Percentiles rank a stretch among this genome's conserved stretches.
These are phyloP conservation scores for Morone saxatilis DNA, from an alignment of 2,113 vertebrate species.

Conservation along the genomic window DNA sequence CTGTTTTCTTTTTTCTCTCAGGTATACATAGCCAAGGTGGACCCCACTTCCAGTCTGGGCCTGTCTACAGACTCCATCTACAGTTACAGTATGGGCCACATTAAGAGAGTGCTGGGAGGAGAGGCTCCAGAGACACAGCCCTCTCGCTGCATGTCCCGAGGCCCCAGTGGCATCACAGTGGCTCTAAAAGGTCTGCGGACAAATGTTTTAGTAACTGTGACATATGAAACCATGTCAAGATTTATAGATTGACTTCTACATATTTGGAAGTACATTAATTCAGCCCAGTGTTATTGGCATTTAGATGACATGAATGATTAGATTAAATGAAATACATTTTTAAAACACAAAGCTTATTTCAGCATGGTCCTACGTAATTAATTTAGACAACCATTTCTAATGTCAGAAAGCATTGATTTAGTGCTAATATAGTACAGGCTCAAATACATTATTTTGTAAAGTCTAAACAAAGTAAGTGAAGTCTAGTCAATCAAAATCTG, in stretches of 20 bases:
- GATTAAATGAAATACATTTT: not conserved
- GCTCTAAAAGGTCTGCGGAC: slow-evolving; percentile 91
- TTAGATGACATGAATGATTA: not conserved
- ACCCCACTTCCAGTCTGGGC: slow-evolving; percentile 92
- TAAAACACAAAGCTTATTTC: not conserved
- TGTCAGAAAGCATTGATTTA: not conserved
- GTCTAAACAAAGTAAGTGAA: not conserved
- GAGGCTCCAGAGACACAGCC: slow-evolving; percentile 90
- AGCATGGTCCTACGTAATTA: not conserved
- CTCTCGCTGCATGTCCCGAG: slow-evolving; percentile 89
- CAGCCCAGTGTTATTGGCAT: not conserved
- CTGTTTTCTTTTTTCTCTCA: slow-evolving; percentile 53
- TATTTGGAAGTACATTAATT: not conserved
- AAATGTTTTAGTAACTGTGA: not conserved
- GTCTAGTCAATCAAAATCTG: not conserved
- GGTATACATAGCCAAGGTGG: slow-evolving; percentile 96
- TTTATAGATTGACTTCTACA: not conserved
- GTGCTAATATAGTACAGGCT: not conserved
- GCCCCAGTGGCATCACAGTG: slow-evolving; percentile 85
- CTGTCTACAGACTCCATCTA: slow-evolving; percentile 94
- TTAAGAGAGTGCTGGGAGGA: slow-evolving; percentile 90
- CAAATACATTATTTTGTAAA: not conserved
- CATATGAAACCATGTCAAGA: not conserved
- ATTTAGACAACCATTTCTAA: not conserved
- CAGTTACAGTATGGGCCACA: slow-evolving; percentile 93